Base-by-base conservation (phyloP, 2,888 invertebrate genomes). In the Autographa gamma region DNA sequence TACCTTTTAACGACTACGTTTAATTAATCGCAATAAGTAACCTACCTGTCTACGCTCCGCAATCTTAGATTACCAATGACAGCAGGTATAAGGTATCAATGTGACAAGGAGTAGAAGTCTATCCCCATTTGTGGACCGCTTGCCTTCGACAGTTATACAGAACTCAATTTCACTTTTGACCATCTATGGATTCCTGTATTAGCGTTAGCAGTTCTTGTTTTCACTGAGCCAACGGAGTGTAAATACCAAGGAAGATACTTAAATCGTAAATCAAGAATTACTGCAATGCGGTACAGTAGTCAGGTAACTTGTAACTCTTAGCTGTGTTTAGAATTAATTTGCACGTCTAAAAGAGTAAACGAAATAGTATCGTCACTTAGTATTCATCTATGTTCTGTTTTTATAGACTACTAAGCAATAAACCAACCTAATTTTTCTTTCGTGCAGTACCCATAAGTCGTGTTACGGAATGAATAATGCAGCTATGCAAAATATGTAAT, bases 401-500 rank as follows among this genome's bases (percentile, higher is more conserved):
- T 84, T 77, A 79, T 82, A 73, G 75, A 70, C 67, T 69, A 74
- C 81, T 79, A 74, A 84, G 74, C 81, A 76, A 81, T 84, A 84
- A 86, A 86, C 70, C 85, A 87, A 84, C 84, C 86, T 84, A 87
- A 86, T 87, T 87, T 88, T 89, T 87, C 83, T 85, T 85, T 85
- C 80, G 82, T 85, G 85, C 85, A 79, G 82, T 83, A 83, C 79
- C 82, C 84, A 86, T 84, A 82, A 86, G 86, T 79, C 79, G 77
- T 75, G 72, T 80, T 82, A 77, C 76, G 62, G 73, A 82, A 92
- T 93, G 91, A 94, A 93, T 93, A 92, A 94, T 94, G 91, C 89
- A 93, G 80, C 73, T 89, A 93, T 93, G 93, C 90, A 90, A 93
- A 93, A 86, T 88, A 83, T 86, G 85, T 88, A 86, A 89, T 89